A percentile compares a stretch with the other conserved stretches of the same genome.
Conservation (phyloP, 2,888 invertebrate species). For the Hermaeophaga mercurialis region DNA sequence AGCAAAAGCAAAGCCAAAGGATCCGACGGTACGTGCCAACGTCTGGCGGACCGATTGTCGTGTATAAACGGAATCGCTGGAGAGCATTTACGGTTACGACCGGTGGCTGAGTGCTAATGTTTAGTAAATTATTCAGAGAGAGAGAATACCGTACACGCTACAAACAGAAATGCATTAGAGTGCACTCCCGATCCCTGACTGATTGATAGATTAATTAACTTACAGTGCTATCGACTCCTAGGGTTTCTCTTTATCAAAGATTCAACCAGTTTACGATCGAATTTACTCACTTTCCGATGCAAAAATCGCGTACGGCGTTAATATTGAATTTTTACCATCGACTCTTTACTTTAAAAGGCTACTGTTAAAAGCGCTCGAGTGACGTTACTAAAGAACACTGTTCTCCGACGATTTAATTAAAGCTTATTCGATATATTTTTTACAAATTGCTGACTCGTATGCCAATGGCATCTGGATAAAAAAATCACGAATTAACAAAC, state of each 20-base stretch:
- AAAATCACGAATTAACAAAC: too few relatives aligned
- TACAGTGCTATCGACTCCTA: conserved; percentile 45
- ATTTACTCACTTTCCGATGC: conserved; percentile 37
- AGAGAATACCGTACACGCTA: conserved; percentile 51
- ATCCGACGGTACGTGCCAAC: conserved; percentile 32
- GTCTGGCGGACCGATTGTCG: conserved; percentile 35
- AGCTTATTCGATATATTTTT: conserved; percentile 21
- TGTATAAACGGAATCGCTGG: conserved; percentile 48
- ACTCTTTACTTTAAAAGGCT: conserved; percentile 28
- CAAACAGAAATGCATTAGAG: conserved; percentile 53
- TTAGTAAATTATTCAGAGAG: conserved; percentile 56
- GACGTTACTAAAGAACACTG: conserved; percentile 27
- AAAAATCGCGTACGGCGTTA: conserved; percentile 38
- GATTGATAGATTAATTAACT: conserved; percentile 55
- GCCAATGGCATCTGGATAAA: conserved; percentile 9
- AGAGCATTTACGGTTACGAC: conserved; percentile 54
- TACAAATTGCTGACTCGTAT: conserved; percentile 3
- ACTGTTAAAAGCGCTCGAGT: conserved; percentile 24
- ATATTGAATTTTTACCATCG: conserved; percentile 36
- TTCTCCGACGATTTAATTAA: conserved; percentile 28
- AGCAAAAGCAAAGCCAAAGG: conserved; percentile 30
- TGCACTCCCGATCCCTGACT: conserved; percentile 53
- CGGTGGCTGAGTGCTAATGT: conserved; percentile 54
- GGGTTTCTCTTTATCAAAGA: conserved; percentile 42
- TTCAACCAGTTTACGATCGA: conserved; percentile 37